Evolutionary conservation across 1,140 invertebrate species (phyloP).

Genomic region (Sitodiplosis mosellana): DNA sequence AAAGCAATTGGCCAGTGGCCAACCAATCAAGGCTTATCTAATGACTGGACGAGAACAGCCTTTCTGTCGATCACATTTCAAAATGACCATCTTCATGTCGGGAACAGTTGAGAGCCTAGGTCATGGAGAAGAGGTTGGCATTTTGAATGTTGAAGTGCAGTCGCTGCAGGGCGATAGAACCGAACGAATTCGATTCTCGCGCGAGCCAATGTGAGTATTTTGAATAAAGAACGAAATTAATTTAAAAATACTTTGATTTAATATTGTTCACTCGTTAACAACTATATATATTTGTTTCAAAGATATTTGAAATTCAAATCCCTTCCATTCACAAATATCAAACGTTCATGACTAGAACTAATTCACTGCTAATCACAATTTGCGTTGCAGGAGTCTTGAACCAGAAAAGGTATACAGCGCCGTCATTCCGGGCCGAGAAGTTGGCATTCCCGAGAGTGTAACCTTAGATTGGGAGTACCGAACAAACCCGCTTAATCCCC

Average conservation of each 20-base stretch:
- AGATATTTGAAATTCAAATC: too few species aligned
- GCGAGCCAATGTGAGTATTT: slow-evolving; percentile 14
- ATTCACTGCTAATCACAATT: background rate
- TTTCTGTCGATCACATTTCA: slow-evolving; percentile 61
- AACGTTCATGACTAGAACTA: background rate
- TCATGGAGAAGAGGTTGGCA: slow-evolving; percentile 62
- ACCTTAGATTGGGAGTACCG: slow-evolving; percentile 60
- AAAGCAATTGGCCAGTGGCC: slow-evolving; percentile 25
- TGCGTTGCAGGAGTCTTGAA: slow-evolving; percentile 35
- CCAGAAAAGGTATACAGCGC: slow-evolving; percentile 49
- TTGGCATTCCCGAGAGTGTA: slow-evolving; percentile 40
- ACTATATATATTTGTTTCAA: too few species aligned
- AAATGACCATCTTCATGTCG: slow-evolving; percentile 51
- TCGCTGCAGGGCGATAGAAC: slow-evolving; percentile 34
- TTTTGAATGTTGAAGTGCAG: slow-evolving; percentile 37
- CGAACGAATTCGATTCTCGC: slow-evolving; percentile 32
- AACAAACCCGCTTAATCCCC: slow-evolving; percentile 56
- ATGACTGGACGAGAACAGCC: slow-evolving; percentile 45
- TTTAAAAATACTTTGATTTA: too few species aligned
- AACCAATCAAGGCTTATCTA: slow-evolving; percentile 42
- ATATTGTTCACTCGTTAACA: too few species aligned
- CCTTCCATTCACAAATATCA: background rate
- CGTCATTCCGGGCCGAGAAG: slow-evolving; percentile 42
- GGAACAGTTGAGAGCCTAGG: slow-evolving; percentile 44
- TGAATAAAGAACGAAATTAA: too few species aligned